A percentile compares a stretch with the other conserved stretches of the same genome.
Evolutionary conservation across 2,113 vertebrate genomes (phyloP).

Genomic region (Oryzias javanicus): DNA sequence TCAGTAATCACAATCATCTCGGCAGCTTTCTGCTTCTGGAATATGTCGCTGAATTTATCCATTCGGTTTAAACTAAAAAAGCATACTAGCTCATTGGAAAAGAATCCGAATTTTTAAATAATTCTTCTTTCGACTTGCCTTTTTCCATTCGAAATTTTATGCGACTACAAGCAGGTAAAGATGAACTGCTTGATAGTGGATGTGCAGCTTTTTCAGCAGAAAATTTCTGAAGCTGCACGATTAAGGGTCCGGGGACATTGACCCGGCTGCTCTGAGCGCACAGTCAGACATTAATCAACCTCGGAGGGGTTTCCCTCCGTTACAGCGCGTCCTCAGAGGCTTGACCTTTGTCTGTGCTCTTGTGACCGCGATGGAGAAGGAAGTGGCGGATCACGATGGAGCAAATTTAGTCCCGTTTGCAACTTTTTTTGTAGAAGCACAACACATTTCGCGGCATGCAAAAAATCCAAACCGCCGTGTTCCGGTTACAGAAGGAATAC

Average conservation of each 20-base stretch:
- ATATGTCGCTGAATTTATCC: too few relatives aligned
- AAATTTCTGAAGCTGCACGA: not conserved
- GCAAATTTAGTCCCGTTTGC: not conserved
- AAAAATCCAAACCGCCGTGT: not conserved
- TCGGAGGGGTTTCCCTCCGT: not conserved
- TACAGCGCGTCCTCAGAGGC: not conserved
- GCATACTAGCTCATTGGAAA: too few relatives aligned
- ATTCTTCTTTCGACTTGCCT: too few relatives aligned
- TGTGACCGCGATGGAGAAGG: not conserved
- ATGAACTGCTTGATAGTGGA: not conserved
- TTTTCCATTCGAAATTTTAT: not conserved
- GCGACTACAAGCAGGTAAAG: too few relatives aligned
- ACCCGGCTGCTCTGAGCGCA: not conserved
- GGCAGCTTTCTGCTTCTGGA: constrained; percentile 1
- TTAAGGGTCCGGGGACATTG: not conserved
- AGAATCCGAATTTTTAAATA: too few relatives aligned
- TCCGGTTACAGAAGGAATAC: constrained; percentile 14
- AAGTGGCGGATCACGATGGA: not conserved
- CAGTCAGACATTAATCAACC: not conserved
- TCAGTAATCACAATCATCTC: constrained; percentile 58
- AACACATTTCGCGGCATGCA: not conserved
- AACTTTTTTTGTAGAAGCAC: constrained; percentile 2
- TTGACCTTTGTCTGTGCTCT: not conserved
- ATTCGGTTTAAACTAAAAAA: too few relatives aligned
- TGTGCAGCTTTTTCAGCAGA: not conserved